Evolutionary conservation across 2,888 invertebrate genomes (phyloP).

Genomic region (Ellobium chinense): DNA sequence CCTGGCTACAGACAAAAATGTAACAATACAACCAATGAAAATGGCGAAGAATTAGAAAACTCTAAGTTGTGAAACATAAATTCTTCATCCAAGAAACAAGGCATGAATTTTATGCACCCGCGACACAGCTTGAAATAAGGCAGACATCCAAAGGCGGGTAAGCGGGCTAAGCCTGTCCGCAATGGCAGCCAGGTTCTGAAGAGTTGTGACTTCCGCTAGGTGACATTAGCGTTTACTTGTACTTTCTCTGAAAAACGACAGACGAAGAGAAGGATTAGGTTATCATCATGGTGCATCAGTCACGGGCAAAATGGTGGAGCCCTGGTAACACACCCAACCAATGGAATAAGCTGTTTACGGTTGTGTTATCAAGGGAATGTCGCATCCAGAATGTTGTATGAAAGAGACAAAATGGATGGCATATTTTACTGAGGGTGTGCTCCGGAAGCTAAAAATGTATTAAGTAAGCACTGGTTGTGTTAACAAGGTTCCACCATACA

Average conservation of each 20-base stretch:
- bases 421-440: too few species aligned
- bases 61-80: neutral
- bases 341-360: too few species aligned
- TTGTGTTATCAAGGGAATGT: too few species aligned
- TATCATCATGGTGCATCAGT: too few species aligned
- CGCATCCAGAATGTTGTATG: too few species aligned
- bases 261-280: too few species aligned
- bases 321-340: too few species aligned
- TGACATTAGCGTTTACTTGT: slow-evolving; percentile 13
- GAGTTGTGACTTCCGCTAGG: slow-evolving; percentile 5
- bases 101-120: neutral
- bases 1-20: neutral
- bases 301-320: too few species aligned
- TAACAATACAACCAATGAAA: neutral
- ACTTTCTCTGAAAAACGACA: slow-evolving; percentile 25
- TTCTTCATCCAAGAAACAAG: neutral
- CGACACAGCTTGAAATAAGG: slow-evolving; percentile 16
- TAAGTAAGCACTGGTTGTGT: neutral
- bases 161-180: neutral
- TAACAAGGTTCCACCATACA: neutral
- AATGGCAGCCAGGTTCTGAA: neutral
- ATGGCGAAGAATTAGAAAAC: neutral
- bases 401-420: too few species aligned
- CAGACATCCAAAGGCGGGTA: slow-evolving; percentile 6
- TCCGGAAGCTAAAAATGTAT: too few species aligned